Evolutionary conservation across 1,140 invertebrate genomes (phyloP).

Genomic region (Brachionus asplanchnoidis): DNA sequence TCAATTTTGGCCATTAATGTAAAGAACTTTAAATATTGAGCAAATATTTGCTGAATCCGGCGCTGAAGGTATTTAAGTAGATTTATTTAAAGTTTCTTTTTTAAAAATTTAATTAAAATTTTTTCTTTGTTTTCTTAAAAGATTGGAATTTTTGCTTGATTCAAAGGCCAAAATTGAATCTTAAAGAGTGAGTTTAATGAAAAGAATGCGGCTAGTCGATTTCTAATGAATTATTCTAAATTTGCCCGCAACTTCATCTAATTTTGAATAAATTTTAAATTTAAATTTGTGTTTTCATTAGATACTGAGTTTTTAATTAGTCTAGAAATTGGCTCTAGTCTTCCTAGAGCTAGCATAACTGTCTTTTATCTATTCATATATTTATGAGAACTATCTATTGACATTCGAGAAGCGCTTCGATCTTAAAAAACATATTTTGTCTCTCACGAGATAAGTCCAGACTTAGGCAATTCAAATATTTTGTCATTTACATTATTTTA

Average conservation of each 20-base stretch:
- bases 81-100: not conserved
- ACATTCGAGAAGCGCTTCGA: not conserved
- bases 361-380: slow-evolving; percentile 4
- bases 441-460: not conserved
- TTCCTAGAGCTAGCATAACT: not conserved
- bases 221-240: not conserved
- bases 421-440: not conserved
- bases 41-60: not conserved
- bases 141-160: not conserved
- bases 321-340: not conserved
- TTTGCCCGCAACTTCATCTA: not conserved
- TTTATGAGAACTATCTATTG: not conserved
- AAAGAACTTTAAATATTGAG: not conserved
- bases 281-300: not conserved
- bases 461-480: not conserved
- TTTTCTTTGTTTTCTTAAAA: not conserved
- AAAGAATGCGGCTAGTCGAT: not conserved
- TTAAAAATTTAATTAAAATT: not conserved
- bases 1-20: not conserved
- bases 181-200: not conserved
- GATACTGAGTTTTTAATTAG: slow-evolving; percentile 2
- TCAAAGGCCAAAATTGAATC: not conserved
- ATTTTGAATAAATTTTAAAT: slow-evolving; percentile 10
- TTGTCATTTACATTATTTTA: not conserved
- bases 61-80: not conserved